A percentile compares a stretch with the other conserved stretches of the same genome.
Evolutionary conservation across 2,113 vertebrate species (phyloP).

Genomic region (Nanorana parkeri): DNA sequence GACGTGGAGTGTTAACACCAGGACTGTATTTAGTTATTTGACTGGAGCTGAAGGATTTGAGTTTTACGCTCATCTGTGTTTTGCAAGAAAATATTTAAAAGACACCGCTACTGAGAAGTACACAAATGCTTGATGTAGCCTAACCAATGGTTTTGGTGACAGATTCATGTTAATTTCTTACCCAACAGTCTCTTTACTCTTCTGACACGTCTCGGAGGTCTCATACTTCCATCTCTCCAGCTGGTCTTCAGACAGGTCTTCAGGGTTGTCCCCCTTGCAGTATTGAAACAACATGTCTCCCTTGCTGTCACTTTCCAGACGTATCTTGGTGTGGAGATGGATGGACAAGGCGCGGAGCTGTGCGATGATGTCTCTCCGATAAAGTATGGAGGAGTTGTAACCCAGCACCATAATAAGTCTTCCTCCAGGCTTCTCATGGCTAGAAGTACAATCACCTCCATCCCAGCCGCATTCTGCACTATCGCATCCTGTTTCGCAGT

Average conservation of each 20-base stretch:
- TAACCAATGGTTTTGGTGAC: no score
- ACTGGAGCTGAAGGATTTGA: no score
- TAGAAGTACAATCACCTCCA: slow-evolving; percentile 80
- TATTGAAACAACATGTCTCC: slow-evolving; percentile 69
- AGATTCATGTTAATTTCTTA: slow-evolving; percentile 58
- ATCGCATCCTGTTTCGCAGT: slow-evolving; percentile 84
- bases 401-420: slow-evolving; percentile 70
- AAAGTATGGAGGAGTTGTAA: slow-evolving; percentile 65
- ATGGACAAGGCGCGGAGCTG: slow-evolving; percentile 78
- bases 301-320: slow-evolving; percentile 66
- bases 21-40: no score
- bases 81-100: no score
- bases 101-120: no score
- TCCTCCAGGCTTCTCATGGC: slow-evolving; percentile 60
- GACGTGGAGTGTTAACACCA: no score
- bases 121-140: no score
- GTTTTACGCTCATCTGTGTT: no score
- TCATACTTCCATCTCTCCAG: slow-evolving; percentile 13
- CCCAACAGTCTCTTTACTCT: slow-evolving; percentile 55
- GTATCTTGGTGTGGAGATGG: slow-evolving; percentile 76
- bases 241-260: slow-evolving; percentile 13
- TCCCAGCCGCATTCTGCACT: slow-evolving; percentile 85
- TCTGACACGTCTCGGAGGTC: not conserved
- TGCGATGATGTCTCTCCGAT: slow-evolving; percentile 64
- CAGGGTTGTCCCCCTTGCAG: slow-evolving; percentile 59